phyloP scores from a whole-genome alignment of 2,113 vertebrate species.

The Prietella phreatophila region DNA sequence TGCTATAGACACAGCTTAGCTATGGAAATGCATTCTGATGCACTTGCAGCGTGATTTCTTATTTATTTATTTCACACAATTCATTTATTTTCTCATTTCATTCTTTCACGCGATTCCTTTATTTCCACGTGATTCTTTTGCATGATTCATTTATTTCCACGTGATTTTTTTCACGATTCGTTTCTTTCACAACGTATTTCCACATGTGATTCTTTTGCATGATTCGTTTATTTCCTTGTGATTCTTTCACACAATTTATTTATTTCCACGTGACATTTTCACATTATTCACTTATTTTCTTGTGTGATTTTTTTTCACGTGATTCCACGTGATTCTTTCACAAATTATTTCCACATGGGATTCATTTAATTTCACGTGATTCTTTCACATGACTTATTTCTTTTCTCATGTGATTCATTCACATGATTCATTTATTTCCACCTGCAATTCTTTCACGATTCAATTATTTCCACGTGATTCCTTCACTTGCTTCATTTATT shows the following conservation, averaged over 20 bases:
- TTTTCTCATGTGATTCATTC: neutral
- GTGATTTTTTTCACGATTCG: neutral
- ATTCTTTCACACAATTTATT: neutral
- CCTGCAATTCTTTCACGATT: neutral
- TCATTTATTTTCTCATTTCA: neutral
- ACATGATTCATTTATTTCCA: neutral
- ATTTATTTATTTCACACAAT: neutral
- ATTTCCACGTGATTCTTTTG: neutral
- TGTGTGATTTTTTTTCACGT: neutral
- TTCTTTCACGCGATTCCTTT: neutral
- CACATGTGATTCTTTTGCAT: no score
- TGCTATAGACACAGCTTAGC: conserved; percentile 94
- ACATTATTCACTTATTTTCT: accelerated
- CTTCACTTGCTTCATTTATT: neutral
- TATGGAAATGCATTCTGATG: conserved; percentile 97
- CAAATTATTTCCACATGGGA: neutral
- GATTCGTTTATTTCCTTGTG: neutral
- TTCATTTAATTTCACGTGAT: neutral
- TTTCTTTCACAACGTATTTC: neutral
- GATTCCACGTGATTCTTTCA: neutral
- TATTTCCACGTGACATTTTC: neutral
- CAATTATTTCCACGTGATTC: neutral
- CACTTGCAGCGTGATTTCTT: conserved; percentile 81
- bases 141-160: neutral
- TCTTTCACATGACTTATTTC: neutral